Conservation (phyloP, 2,888 invertebrate genomes). For the Polydrusus tereticollis region DNA sequence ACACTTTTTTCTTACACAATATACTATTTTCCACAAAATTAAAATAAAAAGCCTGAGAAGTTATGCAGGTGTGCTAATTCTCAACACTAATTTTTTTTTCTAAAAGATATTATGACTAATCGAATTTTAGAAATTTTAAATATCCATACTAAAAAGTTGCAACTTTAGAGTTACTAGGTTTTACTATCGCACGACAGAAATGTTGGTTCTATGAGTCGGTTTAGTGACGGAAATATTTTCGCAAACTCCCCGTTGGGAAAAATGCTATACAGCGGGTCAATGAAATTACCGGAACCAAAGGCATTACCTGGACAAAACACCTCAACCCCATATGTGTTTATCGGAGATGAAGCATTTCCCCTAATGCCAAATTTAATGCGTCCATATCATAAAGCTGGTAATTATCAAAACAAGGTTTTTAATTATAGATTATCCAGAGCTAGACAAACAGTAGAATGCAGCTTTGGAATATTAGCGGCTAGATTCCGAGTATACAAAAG, state of each 20-base stretch:
- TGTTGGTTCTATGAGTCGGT: conserved; percentile 55
- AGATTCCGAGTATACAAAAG: conserved; percentile 35
- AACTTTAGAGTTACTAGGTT: no score
- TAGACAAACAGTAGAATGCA: conserved; percentile 40
- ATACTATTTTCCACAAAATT: no score
- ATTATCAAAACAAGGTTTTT: conserved; percentile 25
- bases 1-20: no score
- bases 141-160: no score
- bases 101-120: no score
- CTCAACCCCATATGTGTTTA: conserved; percentile 54
- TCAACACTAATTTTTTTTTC: no score
- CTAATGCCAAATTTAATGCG: conserved; percentile 19
- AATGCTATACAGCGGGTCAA: conserved; percentile 14
- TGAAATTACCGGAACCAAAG: conserved; percentile 35
- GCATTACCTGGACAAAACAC: conserved; percentile 31
- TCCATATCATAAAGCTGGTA: conserved; percentile 20
- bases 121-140: no score
- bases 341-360: conserved; percentile 65
- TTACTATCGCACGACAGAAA: conserved; percentile 29
- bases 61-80: no score
- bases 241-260: conserved; percentile 49
- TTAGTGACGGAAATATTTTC: conserved; percentile 56
- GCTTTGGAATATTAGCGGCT: conserved; percentile 50
- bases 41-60: no score
- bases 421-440: conserved; percentile 35